Base-by-base conservation (phyloP, 2,113 vertebrate genomes). In the Gnathonemus longibarbis region DNA sequence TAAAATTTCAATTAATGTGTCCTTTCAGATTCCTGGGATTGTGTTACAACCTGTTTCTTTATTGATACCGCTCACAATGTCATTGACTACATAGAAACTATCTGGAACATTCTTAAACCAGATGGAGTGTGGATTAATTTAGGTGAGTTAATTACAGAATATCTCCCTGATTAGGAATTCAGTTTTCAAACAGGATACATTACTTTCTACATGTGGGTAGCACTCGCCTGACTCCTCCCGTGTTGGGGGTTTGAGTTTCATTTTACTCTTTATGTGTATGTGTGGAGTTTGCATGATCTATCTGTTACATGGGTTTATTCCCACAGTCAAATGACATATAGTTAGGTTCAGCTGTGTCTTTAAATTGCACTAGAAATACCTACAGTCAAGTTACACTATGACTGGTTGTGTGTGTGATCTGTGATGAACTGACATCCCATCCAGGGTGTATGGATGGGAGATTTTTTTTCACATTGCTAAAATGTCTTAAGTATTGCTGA, bases 1-100 rank as follows among this genome's bases (percentile, higher is more conserved):
- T 42, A 80, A 80, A 80, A 53, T 53, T 87, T 53, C n/a, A 87
- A 52, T 53, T n/a, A 31, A 27, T 87, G 5, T 48, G 66, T 7
- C 88, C 24, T 53, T 17, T 92, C 95, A 99, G 98, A 97, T 93
- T 94, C 96, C 1, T 99, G 98, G 98, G 97, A 99, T 93, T 99
- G 98, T 58, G 97, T 99, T 93, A 97, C 98, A 42, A 99, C 98
- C 91, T 99, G 98, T 93, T 99, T 99, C 95, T 99, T 99, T 92
- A 99, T 99, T 89, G 98, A 99, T 92, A 99, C 98, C 6, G 98
- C 98, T 91, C 98, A 99, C 95, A 99, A 99, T 89, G 97, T 99
- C 91, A 96, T 99, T 85, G 98, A 99, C 93, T 99, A 99, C 90
- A 96, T 99, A 93, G 98, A 99, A 90, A 98, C 97, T 35, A 99